These are phyloP conservation scores for Xiphydria camelus DNA, from an alignment of 2,888 invertebrate genomes.

Conservation along the genomic window DNA sequence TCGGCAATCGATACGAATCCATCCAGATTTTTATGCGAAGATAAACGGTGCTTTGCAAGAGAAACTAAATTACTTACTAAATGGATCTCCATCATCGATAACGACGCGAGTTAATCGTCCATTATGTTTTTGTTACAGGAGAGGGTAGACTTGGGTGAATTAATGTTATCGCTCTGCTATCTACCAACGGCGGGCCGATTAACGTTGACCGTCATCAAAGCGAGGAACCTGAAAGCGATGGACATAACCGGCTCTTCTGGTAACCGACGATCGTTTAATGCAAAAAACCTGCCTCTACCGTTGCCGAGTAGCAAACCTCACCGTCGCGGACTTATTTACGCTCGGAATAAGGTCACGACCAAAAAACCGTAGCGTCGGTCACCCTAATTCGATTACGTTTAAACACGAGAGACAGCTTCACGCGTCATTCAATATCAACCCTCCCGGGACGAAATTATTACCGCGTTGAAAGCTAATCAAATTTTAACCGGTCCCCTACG, in stretches of 20 bases:
- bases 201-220: conserved; percentile 89
- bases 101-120: conserved; percentile 13
- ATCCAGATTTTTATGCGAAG: too few species aligned
- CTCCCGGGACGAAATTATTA: not conserved
- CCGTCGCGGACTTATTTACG: too few species aligned
- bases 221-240: conserved; percentile 88
- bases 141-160: conserved; percentile 85
- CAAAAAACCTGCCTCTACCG: too few species aligned
- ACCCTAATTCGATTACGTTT: not conserved
- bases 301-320: too few species aligned
- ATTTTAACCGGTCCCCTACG: too few species aligned
- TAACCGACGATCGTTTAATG: too few species aligned
- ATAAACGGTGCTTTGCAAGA: too few species aligned
- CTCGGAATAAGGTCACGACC: too few species aligned
- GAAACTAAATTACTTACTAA: too few species aligned
- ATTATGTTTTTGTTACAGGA: conserved; percentile 65
- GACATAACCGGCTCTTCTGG: conserved; percentile 93
- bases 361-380: not conserved
- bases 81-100: too few species aligned
- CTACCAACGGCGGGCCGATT: conserved; percentile 88
- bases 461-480: too few species aligned
- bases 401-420: not conserved
- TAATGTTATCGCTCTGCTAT: conserved; percentile 90
- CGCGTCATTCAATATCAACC: not conserved
- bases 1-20: too few species aligned